Evolutionary conservation across 1,140 invertebrate genomes (phyloP), one percentile per base, ranked within the genome.

Genomic region (Ooceraea biroi): DNA sequence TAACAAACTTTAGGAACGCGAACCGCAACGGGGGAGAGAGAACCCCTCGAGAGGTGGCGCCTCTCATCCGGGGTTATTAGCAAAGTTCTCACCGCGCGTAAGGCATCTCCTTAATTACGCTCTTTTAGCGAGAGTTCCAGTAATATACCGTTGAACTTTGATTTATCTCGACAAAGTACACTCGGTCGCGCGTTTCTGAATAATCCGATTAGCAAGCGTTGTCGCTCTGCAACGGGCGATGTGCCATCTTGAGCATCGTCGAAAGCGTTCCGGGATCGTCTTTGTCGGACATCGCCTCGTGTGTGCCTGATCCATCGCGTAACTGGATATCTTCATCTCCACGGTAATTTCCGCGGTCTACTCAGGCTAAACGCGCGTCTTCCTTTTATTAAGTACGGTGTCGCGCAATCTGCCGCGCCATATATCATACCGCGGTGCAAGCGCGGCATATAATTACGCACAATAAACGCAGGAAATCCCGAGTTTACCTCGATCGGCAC

Each of bases 1-100:
- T 91, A 91, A 90, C 82, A 92, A 92, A 92, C 85, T 92, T 91
- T 66, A 85, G 88, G 91, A 91, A 91, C 90, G 90, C 84, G 83
- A 44, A 88, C 85, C 86, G 76, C 89, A 83, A 73, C 72, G 77
- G 19, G 82, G 78, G 85, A 74, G 73, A 5, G 14, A 55, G 57
- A 71, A 46, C 83, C 66, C 76, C 48, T 86, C 68, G 72, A 82
- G 88, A 87, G 78, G 72, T 87, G 74, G 85, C 85, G 85, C 77
- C 61, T 90, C 83, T 88, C 74, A 76, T 82, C 85, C 14, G 27
- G 48, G 60, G 85, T 89, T 89, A 89, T 89, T 89, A 89, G 88
- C 61, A 89, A 89, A 89, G 82, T 89, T 89, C 88, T 87, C 85
- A 85, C 82, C 63, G 78, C 58, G 41, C 52, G 22, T 66, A 78